Percentiles rank a stretch among this genome's conserved stretches.
phyloP scores from a whole-genome alignment of 2,797 vertebrate species.

The Poeciliopsis turneri region DNA sequence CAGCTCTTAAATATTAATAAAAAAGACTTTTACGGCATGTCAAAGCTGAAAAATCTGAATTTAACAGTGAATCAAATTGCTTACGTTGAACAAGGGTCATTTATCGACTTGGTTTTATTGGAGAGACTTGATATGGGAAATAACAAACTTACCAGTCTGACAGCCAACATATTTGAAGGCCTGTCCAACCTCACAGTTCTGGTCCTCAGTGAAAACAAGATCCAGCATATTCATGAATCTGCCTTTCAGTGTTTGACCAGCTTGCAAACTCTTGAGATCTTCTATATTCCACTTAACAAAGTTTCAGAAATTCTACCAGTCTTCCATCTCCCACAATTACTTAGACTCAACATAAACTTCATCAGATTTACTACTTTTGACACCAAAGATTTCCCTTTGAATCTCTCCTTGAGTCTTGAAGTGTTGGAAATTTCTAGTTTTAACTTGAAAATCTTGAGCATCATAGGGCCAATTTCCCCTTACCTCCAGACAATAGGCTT shows the following conservation, averaged over 20 bases:
- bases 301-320: conserved; percentile 14
- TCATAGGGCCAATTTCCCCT: conserved; percentile 33
- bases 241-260: conserved; percentile 18
- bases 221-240: neutral
- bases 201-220: accelerated
- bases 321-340: neutral
- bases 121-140: accelerated
- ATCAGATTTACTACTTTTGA: conserved; percentile 15
- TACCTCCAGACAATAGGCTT: neutral
- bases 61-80: accelerated
- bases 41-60: neutral
- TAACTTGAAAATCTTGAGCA: conserved; percentile 17
- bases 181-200: conserved; percentile 16
- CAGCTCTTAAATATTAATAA: neutral
- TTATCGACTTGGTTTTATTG: neutral
- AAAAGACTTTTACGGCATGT: neutral
- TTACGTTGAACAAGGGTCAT: conserved; percentile 24
- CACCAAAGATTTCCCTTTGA: conserved; percentile 23
- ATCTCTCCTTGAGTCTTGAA: conserved; percentile 13
- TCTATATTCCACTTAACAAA: neutral
- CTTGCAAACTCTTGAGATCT: neutral
- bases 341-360: accelerated
- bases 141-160: conserved; percentile 19
- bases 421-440: neutral
- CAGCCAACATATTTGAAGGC: conserved; percentile 19